Evolutionary conservation across 2,113 vertebrate genomes (phyloP).

Genomic region (Casuarius casuarius): DNA sequence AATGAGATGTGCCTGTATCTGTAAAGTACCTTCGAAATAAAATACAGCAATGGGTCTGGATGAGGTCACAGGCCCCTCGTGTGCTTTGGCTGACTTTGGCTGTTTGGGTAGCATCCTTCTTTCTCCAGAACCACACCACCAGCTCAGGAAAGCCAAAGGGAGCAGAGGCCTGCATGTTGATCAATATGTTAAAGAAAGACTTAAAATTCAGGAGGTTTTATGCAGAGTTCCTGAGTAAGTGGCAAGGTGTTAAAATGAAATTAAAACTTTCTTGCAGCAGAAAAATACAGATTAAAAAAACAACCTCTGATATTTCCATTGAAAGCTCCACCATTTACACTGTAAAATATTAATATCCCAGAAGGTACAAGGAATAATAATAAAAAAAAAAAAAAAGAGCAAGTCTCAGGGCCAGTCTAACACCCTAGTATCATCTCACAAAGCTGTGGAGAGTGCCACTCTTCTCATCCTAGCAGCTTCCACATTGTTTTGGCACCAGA

Average conservation of each 20-base stretch:
- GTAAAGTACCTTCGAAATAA: neutral
- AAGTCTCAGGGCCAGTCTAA: too few relatives aligned
- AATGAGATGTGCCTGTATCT: neutral
- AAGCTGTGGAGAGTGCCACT: too few relatives aligned
- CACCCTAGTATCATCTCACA: too few relatives aligned
- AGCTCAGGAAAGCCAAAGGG: too few relatives aligned
- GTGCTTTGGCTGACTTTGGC: neutral
- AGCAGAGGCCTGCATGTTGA: too few relatives aligned
- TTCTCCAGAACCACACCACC: too few relatives aligned
- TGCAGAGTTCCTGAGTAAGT: too few relatives aligned
- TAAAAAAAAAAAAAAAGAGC: neutral
- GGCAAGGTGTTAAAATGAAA: neutral
- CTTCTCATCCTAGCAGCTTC: fast-evolving
- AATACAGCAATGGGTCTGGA: neutral
- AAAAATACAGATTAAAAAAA: fast-evolving
- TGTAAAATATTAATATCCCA: neutral
- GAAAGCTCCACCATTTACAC: neutral
- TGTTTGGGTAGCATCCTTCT: neutral
- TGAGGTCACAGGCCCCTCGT: neutral
- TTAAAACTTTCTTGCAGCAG: neutral
- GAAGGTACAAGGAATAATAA: neutral
- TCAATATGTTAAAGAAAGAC: too few relatives aligned
- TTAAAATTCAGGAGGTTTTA: too few relatives aligned
- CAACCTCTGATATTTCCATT: neutral
- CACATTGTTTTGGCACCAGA: fast-evolving